A percentile compares a stretch with the other conserved stretches of the same genome.
Conservation (phyloP, 2,113 vertebrate genomes). For the Thryonomys swinderianus region DNA sequence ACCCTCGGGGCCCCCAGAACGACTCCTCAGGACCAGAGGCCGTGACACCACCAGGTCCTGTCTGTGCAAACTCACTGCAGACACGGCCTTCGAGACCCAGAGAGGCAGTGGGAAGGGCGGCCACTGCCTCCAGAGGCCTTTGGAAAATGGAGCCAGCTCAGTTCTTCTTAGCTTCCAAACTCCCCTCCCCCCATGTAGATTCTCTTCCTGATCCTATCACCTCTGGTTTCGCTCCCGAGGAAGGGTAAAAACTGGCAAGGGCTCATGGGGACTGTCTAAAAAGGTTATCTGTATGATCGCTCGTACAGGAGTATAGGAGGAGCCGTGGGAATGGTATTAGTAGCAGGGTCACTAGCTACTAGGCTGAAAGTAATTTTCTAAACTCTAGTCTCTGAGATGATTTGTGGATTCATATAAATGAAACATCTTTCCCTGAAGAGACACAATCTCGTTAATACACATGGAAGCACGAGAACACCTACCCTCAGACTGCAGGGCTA, state of each 20-base stretch:
- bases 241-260: not conserved
- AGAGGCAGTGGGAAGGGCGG: not conserved
- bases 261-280: not conserved
- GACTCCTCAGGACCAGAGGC: not conserved
- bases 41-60: not conserved
- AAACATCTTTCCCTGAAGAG: not conserved
- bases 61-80: not conserved
- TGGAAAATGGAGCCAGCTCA: not conserved
- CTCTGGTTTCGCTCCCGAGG: not conserved
- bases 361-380: conserved; percentile 20
- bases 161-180: not conserved
- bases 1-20: not conserved
- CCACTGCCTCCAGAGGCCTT: not conserved
- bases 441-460: not conserved
- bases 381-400: conserved; percentile 6
- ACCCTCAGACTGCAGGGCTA: not conserved
- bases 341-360: not conserved
- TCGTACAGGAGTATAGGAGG: too few species aligned
- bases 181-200: conserved; percentile 7
- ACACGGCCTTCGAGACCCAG: not conserved
- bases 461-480: not conserved
- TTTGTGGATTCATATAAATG: not conserved
- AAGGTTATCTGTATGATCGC: not conserved
- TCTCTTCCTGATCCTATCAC: not conserved
- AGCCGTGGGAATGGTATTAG: too few species aligned